phyloP scores from a whole-genome alignment of 2,888 invertebrate species.

The Lapara coniferarum region DNA sequence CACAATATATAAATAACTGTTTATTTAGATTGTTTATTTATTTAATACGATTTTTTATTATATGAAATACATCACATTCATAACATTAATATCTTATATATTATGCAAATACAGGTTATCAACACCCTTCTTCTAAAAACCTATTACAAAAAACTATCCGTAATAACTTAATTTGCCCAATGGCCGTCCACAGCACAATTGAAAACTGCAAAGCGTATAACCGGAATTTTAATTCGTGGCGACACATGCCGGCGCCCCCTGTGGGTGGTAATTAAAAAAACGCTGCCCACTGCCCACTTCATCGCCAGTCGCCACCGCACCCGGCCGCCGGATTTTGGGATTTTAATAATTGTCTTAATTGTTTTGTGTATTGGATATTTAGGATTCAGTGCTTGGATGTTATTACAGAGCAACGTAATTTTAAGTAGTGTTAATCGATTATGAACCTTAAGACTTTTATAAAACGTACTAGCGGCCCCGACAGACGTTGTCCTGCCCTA shows the following conservation, averaged over 20 bases:
- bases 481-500: too few relatives aligned
- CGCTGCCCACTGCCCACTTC: conserved; percentile 54
- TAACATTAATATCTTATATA: too few relatives aligned
- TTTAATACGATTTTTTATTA: too few relatives aligned
- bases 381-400: too few relatives aligned
- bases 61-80: too few relatives aligned
- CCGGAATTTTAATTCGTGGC: conserved; percentile 76
- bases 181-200: conserved; percentile 39
- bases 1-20: too few relatives aligned
- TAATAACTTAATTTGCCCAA: conserved; percentile 4
- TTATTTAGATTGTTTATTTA: too few relatives aligned
- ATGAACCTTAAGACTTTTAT: not conserved
- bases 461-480: too few relatives aligned
- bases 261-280: conserved; percentile 78
- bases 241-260: conserved; percentile 66
- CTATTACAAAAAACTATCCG: conserved; percentile 3
- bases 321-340: conserved; percentile 52
- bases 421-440: not conserved
- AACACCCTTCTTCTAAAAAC: not conserved
- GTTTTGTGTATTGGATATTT: conserved; percentile 40
- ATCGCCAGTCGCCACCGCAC: conserved; percentile 10
- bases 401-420: too few relatives aligned
- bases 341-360: conserved; percentile 68
- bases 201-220: conserved; percentile 70
- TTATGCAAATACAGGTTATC: not conserved